These are phyloP conservation scores for Tyrannus savana DNA, from an alignment of 2,113 vertebrate genomes.

Conservation along the genomic window DNA sequence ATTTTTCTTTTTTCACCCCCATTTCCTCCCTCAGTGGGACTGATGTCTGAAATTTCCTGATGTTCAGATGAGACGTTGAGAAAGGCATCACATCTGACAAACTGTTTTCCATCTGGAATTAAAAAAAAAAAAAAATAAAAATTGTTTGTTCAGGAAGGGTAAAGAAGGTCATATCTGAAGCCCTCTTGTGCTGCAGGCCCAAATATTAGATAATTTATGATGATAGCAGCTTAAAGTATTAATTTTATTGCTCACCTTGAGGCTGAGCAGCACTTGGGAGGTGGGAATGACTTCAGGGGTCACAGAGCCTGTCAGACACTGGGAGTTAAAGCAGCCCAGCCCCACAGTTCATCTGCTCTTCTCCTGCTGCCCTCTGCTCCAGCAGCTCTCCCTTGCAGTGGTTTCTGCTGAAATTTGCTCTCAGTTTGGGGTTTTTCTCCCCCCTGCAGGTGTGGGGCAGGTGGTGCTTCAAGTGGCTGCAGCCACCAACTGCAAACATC, in stretches of 20 bases:
- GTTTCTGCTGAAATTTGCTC: neutral
- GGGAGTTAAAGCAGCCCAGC: neutral
- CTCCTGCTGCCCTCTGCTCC: neutral
- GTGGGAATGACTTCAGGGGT: neutral
- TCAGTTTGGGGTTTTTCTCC: neutral
- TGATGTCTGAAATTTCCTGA: neutral
- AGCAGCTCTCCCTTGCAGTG: neutral
- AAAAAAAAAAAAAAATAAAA: no score
- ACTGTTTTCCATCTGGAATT: conserved; percentile 13
- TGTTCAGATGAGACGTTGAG: neutral
- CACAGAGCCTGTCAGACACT: rapidly evolving
- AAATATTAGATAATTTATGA: no score
- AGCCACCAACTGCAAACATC: conserved; percentile 97
- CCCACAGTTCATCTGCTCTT: neutral
- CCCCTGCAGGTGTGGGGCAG: conserved; percentile 90
- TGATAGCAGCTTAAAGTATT: no score
- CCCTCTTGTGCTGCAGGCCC: neutral
- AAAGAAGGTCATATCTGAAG: neutral
- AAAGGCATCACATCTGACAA: neutral
- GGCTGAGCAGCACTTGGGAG: neutral
- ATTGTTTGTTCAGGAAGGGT: neutral
- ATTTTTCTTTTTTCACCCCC: neutral
- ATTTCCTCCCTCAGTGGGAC: neutral
- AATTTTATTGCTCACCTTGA: neutral
- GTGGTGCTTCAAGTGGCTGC: conserved; percentile 98